These are phyloP conservation scores for Rapana venosa DNA, from an alignment of 2,888 invertebrate genomes.

Conservation along the genomic window DNA sequence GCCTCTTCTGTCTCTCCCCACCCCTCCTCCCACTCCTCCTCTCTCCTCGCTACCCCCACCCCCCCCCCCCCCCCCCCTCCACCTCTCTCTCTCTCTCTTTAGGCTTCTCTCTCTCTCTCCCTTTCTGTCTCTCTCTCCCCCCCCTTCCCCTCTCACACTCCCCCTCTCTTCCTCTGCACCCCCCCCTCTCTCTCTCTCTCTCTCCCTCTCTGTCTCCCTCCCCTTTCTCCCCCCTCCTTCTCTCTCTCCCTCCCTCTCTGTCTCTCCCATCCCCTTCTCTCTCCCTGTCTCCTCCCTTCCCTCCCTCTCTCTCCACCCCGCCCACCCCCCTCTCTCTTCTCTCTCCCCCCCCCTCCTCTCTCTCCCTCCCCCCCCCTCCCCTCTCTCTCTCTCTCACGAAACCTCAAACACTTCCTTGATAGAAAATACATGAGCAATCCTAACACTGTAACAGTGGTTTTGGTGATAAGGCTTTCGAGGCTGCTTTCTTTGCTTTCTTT, in stretches of 20 bases:
- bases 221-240: not conserved
- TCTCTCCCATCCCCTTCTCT: not conserved
- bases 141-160: not conserved
- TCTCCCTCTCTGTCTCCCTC: not conserved
- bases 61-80: not conserved
- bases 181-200: not conserved
- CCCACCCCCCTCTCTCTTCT: not conserved
- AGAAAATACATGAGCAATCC: too few relatives aligned
- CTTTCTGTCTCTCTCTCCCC: not conserved
- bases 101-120: not conserved
- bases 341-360: not conserved
- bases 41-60: not conserved
- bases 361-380: not conserved
- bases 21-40: not conserved
- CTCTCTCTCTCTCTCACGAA: not conserved
- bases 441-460: too few relatives aligned
- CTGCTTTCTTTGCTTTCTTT: too few relatives aligned
- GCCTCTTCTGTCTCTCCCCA: slow-evolving; percentile 1
- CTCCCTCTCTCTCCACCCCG: not conserved
- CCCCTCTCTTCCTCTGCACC: too few relatives aligned
- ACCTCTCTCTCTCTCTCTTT: not conserved
- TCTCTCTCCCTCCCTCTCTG: not conserved
- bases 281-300: not conserved
- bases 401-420: not conserved
- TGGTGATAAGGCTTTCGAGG: too few relatives aligned